Evolutionary conservation across 1,140 invertebrate genomes (phyloP).

Genomic region (Oscheius sp.): DNA sequence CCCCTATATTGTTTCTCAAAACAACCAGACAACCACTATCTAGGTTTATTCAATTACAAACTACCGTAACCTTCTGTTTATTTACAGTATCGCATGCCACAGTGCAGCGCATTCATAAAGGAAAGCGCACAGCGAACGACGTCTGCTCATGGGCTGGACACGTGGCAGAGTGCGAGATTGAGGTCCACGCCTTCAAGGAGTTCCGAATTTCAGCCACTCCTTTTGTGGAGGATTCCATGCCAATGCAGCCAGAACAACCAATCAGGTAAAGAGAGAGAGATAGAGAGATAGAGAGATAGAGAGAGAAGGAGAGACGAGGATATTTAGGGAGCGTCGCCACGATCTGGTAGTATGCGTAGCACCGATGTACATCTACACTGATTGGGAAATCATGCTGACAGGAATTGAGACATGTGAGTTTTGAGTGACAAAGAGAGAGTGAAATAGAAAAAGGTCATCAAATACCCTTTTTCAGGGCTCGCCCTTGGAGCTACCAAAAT

Average conservation of each 20-base stretch:
- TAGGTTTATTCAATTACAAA: not conserved
- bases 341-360: constrained; percentile 59
- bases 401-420: constrained; percentile 41
- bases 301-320: not conserved
- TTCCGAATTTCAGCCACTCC: constrained; percentile 23
- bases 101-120: constrained; percentile 37
- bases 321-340: constrained; percentile 27
- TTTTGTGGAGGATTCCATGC: constrained; percentile 33
- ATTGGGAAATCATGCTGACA: constrained; percentile 59
- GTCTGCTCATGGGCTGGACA: constrained; percentile 58
- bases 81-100: constrained; percentile 28
- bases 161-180: constrained; percentile 56
- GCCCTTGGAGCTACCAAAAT: constrained; percentile 59
- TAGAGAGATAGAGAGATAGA: not conserved
- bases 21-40: constrained; percentile 18
- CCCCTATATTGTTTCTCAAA: constrained; percentile 27
- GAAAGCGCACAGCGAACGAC: constrained; percentile 57
- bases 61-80: not conserved
- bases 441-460: not conserved
- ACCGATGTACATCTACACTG: constrained; percentile 60
- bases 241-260: constrained; percentile 44
- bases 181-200: constrained; percentile 34
- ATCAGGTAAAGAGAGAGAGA: constrained; percentile 5
- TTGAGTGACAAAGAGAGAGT: no score
- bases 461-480: constrained; percentile 39